These are phyloP conservation scores for Aselliscus stoliczkanus DNA, from an alignment of 2,797 vertebrate species.

Conservation along the genomic window DNA sequence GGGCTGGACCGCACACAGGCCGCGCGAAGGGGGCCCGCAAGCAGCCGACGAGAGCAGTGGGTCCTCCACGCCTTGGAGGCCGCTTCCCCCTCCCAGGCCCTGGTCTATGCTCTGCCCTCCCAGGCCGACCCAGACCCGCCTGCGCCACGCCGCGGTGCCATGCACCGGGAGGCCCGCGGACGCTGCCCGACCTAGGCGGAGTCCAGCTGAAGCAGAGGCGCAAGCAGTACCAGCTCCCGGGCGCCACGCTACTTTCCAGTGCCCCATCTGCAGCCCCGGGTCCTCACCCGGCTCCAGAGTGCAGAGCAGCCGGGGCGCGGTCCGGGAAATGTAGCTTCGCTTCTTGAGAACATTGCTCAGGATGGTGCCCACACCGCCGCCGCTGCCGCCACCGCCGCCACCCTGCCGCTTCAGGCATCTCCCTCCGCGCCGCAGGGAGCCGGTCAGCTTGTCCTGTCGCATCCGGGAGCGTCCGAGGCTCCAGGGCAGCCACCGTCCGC, in stretches of 20 bases:
- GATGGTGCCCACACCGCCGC: conserved; percentile 91
- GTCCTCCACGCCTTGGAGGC: background rate
- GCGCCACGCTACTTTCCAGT: background rate
- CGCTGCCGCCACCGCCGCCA: conserved; percentile 75
- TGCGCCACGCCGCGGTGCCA: background rate
- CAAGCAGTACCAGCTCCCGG: background rate
- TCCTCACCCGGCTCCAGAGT: conserved; percentile 96
- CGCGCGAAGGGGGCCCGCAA: background rate
- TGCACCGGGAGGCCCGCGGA: background rate
- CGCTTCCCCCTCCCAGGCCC: background rate
- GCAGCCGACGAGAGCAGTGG: background rate
- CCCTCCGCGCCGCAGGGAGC: conserved; percentile 88
- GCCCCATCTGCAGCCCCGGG: background rate
- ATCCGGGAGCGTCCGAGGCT: conserved; percentile 70
- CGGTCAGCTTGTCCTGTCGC: conserved; percentile 88
- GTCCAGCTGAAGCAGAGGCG: background rate
- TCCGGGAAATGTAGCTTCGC: conserved; percentile 93
- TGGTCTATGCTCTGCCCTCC: background rate
- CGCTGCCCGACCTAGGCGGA: background rate
- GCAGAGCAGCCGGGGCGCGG: conserved; percentile 95
- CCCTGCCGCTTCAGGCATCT: conserved; percentile 84
- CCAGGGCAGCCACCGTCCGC: background rate
- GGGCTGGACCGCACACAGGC: background rate
- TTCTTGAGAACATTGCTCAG: conserved; percentile 97
- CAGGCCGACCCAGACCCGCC: background rate